A percentile compares a stretch with the other conserved stretches of the same genome.
Evolutionary conservation across 2,888 invertebrate genomes (phyloP).

Genomic region (Himalopsyche japonica): DNA sequence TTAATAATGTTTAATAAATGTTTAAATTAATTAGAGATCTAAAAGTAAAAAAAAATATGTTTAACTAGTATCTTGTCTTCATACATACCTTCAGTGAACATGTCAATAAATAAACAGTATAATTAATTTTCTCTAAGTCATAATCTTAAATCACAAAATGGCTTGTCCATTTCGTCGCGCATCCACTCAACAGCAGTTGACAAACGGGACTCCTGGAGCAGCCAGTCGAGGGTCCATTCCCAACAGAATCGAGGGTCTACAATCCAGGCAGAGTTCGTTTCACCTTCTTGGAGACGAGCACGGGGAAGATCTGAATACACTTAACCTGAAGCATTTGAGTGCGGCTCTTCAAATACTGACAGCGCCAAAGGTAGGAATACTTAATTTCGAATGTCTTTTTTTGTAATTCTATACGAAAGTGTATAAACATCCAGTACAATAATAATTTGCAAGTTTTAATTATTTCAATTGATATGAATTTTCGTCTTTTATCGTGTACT

Average conservation of each 20-base stretch:
- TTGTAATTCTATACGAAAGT: no score
- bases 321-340: slow-evolving; percentile 78
- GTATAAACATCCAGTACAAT: no score
- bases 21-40: no score
- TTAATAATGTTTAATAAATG: no score
- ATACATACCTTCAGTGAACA: not conserved
- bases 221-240: slow-evolving; percentile 45
- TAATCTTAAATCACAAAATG: slow-evolving; percentile 46
- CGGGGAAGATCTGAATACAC: slow-evolving; percentile 64
- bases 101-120: not conserved
- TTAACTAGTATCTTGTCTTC: no score
- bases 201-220: slow-evolving; percentile 50
- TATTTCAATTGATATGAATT: no score
- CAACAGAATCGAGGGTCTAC: slow-evolving; percentile 53
- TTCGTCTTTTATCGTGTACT: no score
- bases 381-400: no score
- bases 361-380: slow-evolving; percentile 74
- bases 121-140: not conserved
- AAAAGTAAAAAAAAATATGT: no score
- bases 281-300: slow-evolving; percentile 67
- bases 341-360: slow-evolving; percentile 80
- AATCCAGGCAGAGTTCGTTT: slow-evolving; percentile 67
- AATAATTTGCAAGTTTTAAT: no score
- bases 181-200: slow-evolving; percentile 60
- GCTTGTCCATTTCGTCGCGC: slow-evolving; percentile 63